Conservation (phyloP, 2,113 vertebrate species). For the Gopherus evgoodei region DNA sequence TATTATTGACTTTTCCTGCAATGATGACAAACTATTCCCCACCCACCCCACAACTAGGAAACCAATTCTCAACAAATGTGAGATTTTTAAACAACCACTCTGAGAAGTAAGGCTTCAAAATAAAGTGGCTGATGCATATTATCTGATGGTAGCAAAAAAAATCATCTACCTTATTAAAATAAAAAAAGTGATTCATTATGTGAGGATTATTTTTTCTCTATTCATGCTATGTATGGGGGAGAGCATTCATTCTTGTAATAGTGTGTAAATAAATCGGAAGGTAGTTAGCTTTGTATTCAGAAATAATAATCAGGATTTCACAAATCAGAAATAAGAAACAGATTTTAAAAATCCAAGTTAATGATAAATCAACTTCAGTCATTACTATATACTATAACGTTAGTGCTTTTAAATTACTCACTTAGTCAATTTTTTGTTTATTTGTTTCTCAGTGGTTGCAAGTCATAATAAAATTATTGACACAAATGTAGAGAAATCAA, state of each 20-base stretch:
- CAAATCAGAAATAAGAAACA: neutral
- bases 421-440: neutral
- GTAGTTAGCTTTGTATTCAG: neutral
- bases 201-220: neutral
- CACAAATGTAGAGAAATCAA: neutral
- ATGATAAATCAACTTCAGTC: neutral
- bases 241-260: neutral
- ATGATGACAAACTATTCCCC: neutral
- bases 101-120: neutral
- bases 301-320: neutral
- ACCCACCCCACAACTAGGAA: slow-evolving; percentile 4
- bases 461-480: neutral
- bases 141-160: neutral
- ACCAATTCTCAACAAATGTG: slow-evolving; percentile 3
- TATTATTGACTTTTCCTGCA: slow-evolving; percentile 34
- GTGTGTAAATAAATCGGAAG: neutral
- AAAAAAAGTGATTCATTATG: neutral
- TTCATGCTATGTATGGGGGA: neutral
- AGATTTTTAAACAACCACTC: neutral
- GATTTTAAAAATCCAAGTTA: neutral
- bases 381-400: neutral
- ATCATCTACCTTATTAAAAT: neutral
- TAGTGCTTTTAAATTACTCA: neutral
- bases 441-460: neutral
- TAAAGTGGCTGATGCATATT: neutral